These are phyloP conservation scores for Cuniculus paca DNA, from an alignment of 2,797 vertebrate genomes.

Conservation along the genomic window DNA sequence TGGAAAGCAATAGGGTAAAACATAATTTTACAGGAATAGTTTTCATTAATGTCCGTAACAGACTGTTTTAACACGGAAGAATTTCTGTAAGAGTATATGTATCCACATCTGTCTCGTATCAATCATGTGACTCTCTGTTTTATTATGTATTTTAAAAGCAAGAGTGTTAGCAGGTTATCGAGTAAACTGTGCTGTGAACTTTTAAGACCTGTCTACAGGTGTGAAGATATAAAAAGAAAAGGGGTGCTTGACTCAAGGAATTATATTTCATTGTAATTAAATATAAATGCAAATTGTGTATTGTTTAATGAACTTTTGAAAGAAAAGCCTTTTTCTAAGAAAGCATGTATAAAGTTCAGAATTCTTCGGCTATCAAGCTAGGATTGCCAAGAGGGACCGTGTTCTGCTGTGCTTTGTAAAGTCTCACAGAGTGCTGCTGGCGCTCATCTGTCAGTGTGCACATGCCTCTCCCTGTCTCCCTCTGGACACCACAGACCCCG, in stretches of 20 bases:
- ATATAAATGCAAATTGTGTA: neutral
- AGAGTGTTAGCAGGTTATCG: neutral
- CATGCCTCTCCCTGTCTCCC: neutral
- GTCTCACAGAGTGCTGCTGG: neutral
- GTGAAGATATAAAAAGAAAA: neutral
- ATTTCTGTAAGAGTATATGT: neutral
- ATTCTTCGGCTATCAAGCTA: neutral
- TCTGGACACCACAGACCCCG: neutral
- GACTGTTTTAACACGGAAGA: neutral
- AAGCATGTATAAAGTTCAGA: neutral
- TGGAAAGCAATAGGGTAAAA: neutral
- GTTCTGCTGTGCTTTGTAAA: neutral
- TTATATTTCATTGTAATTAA: neutral
- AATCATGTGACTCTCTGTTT: neutral
- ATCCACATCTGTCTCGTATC: neutral
- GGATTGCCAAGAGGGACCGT: neutral
- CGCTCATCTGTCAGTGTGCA: neutral
- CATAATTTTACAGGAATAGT: neutral
- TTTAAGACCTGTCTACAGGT: neutral
- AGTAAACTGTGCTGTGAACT: neutral
- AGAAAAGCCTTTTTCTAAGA: neutral
- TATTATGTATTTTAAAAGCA: constrained; percentile 13
- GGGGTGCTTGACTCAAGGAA: neutral
- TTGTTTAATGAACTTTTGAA: neutral
- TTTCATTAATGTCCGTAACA: neutral